Conservation (phyloP, 2,888 invertebrate species). For the Amitus sp. region DNA sequence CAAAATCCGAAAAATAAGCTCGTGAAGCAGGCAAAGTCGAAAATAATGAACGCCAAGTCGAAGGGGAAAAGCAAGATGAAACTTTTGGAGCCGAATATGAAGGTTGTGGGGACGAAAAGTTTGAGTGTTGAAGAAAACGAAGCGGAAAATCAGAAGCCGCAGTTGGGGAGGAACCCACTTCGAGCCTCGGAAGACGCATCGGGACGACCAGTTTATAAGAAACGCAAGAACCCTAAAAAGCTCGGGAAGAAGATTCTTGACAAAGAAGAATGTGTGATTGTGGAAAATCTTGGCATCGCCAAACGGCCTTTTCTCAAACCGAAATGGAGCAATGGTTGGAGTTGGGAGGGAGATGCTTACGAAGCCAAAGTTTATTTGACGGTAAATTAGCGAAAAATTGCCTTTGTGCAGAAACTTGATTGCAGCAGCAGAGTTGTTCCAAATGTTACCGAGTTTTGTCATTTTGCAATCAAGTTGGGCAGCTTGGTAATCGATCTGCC, state of each 20-base stretch:
- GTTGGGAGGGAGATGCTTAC: slow-evolving; percentile 87
- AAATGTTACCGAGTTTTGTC: too few species aligned
- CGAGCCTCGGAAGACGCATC: slow-evolving; percentile 32
- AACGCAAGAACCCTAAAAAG: slow-evolving; percentile 65
- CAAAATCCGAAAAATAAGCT: slow-evolving; percentile 23
- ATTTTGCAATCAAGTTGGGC: too few species aligned
- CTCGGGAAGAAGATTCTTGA: slow-evolving; percentile 60
- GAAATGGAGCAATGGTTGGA: slow-evolving; percentile 93
- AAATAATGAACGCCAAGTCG: slow-evolving; percentile 43
- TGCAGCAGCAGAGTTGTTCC: too few species aligned
- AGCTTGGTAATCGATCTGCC: too few species aligned
- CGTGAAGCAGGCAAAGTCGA: slow-evolving; percentile 20
- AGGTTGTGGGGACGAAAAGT: slow-evolving; percentile 7
- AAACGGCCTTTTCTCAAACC: slow-evolving; percentile 69
- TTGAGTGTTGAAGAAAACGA: too few species aligned
- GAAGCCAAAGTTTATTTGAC: slow-evolving; percentile 87
- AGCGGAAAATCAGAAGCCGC: slow-evolving; percentile 33
- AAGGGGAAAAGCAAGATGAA: slow-evolving; percentile 44
- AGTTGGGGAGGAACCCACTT: slow-evolving; percentile 22
- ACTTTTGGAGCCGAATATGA: slow-evolving; percentile 37
- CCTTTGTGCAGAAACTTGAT: too few species aligned
- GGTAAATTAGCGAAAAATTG: too few species aligned
- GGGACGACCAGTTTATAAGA: slow-evolving; percentile 46
- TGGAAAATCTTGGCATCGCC: slow-evolving; percentile 60
- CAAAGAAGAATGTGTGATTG: slow-evolving; percentile 56